Base-by-base conservation (phyloP, 2,888 invertebrate genomes). In the Dynastes hyllus region DNA sequence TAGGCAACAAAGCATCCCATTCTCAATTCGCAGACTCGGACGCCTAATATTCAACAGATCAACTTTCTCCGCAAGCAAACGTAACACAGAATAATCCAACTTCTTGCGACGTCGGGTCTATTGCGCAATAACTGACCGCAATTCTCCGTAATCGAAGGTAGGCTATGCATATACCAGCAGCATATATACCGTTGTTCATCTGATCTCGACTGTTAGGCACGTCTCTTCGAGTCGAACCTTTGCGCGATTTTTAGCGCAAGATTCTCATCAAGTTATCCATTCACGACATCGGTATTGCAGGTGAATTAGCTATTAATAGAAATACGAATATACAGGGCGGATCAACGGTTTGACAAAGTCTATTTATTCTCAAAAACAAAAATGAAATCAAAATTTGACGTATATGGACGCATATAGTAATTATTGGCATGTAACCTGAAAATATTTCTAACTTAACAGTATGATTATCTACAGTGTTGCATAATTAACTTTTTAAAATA, bases 31-130 rank as follows among this genome's bases (percentile, higher is more conserved):
- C 11, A 11, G 45, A 45, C 11, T 45, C 9, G 45, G n/a, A 55
- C 53, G 71, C n/a, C 70, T 71, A 71, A 71, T 71, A 55, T 55
- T 71, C 55, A n/a, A 71, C 71, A 71, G 71, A 71, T 71, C 58
- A 71, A 71, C 71, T 71, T 71, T 71, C 71, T 71, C 71, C 37
- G 37, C 37, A 16, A 55, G 58, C 71, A 53, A 71, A 71, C 58
- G 71, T 71, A 71, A 71, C 55, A 37, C 71, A 37, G 55, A 71
- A 69, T 40, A 71, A 40, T 37, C 50, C 9, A 32, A 27, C 29
- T 51, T 13, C 29, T 70, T 51, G 27, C 71, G 71, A 71, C 16
- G 55, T 32, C 32, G 53, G 13, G 53, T 53, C n/a, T n/a, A 40
- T 71, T 71, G 55, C 29, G 55, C 32, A 71, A 71, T 58, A 16